Base-by-base conservation (phyloP, 2,113 vertebrate species). In the Ictalurus punctatus region DNA sequence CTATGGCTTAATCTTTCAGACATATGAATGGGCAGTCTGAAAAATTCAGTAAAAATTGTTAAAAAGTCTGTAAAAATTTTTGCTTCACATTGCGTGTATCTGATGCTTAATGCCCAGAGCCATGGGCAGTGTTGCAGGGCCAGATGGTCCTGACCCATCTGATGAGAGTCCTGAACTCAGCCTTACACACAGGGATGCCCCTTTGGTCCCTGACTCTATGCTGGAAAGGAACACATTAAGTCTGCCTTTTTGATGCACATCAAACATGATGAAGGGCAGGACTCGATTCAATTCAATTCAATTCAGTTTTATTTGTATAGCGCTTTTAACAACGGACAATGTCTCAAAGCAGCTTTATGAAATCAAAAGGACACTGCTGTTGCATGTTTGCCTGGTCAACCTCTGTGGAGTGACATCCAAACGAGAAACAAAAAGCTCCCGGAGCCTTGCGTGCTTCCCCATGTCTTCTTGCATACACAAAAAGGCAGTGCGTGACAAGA, bases 111-210 rank as follows among this genome's bases (percentile, higher is more conserved):
- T 84, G 58, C 25, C 73, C 48, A 23, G 37, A 90, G 86, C 87
- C 86, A 86, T 71, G 56, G 84, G 52, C 67, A 87, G 89, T 59
- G 87, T 90, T 83, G 84, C 85, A 83, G 87, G 87, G 61, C 54
- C 74, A 65, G 67, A 82, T 81, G 69, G 61, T 48, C 85, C 80
- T 90, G 90, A 91, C 84, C 87, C 65, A 27, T 85, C n/a, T 90
- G 90, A 91, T 88, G 90, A 88, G 84, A 88, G 89, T 78, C 73
- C 71, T 58, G 54, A 87, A 65, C 85, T 16, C 37, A 79, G 80
- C 58, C 63, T 54, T 84, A 82, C 80, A 86, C 40, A 67, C 54
- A 48, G 65, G 80, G 80, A 88, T 5, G 25, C 19, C 63, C 59
- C 44, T 56, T 83, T 61, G 82, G 71, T 84, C 56, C 73, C 79